Evolutionary conservation across 2,797 vertebrate genomes (phyloP).

Genomic region (Rhinogobio ventralis): DNA sequence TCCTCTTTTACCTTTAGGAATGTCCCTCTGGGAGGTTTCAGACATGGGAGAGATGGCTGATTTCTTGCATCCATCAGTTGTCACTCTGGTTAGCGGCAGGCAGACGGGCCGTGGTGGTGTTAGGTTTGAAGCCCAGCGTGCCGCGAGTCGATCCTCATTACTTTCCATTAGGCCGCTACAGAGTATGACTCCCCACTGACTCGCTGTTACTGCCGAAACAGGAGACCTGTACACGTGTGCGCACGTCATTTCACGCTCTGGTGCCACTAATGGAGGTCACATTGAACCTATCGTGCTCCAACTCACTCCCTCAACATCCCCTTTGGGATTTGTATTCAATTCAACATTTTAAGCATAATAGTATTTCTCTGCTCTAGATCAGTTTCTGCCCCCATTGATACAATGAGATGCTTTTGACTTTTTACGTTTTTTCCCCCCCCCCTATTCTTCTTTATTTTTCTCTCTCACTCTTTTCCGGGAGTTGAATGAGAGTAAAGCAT

Average conservation of each 20-base stretch:
- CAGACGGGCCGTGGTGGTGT: constrained; percentile 30
- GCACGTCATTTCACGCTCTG: constrained; percentile 76
- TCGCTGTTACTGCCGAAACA: constrained; percentile 33
- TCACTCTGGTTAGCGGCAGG: constrained; percentile 4
- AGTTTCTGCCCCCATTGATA: neutral
- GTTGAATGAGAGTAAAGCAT: constrained; percentile 37
- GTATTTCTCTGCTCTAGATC: constrained; percentile 16
- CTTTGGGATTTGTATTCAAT: constrained; percentile 32
- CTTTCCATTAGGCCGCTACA: constrained; percentile 50
- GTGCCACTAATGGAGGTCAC: constrained; percentile 79
- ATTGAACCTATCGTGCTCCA: constrained; percentile 65
- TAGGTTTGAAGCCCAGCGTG: constrained; percentile 30
- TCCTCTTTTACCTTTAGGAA: constrained; percentile 35
- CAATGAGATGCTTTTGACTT: neutral
- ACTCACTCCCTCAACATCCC: constrained; percentile 1
- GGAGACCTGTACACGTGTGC: constrained; percentile 27
- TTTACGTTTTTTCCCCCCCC: neutral
- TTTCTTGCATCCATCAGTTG: constrained; percentile 26
- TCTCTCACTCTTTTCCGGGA: neutral
- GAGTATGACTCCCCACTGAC: constrained; percentile 42
- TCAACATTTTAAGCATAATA: constrained; percentile 13
- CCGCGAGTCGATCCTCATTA: constrained; percentile 59
- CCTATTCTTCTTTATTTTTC: neutral
- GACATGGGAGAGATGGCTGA: constrained; percentile 27
- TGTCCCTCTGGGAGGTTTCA: neutral